phyloP scores from a whole-genome alignment of 2,113 vertebrate species.

The Larimichthys crocea region DNA sequence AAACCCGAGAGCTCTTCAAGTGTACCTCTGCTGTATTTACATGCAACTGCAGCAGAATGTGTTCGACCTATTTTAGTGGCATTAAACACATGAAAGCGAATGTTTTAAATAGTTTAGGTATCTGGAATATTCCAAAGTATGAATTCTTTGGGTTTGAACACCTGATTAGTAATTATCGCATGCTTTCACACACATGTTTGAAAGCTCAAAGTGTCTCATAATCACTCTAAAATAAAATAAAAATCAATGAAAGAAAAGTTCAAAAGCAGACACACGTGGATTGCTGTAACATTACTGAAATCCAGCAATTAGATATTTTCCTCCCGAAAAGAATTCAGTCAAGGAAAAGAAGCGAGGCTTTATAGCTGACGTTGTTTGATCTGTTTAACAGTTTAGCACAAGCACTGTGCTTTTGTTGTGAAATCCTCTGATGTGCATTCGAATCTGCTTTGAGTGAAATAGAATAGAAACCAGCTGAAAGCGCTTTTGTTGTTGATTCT shows the following conservation, averaged over 20 bases:
- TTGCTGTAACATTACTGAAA: conserved; percentile 23
- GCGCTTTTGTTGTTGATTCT: conserved; percentile 3
- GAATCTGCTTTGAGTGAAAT: background rate
- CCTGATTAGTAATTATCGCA: conserved; percentile 5
- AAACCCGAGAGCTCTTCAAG: background rate
- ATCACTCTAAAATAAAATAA: background rate
- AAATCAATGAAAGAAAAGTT: conserved; percentile 41
- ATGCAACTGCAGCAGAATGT: background rate
- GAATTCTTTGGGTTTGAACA: conserved; percentile 23
- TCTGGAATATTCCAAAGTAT: no score
- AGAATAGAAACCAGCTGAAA: background rate
- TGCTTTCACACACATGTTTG: conserved; percentile 4
- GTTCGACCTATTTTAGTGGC: background rate
- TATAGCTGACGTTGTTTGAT: conserved; percentile 4
- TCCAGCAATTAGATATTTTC: conserved; percentile 16
- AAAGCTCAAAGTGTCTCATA: conserved; percentile 51
- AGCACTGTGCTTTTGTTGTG: background rate
- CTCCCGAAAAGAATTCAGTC: conserved; percentile 8
- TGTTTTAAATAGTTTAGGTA: no score
- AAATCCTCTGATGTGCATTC: background rate
- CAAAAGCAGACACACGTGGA: conserved; percentile 31
- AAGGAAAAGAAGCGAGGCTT: background rate
- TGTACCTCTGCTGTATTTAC: conserved; percentile 6
- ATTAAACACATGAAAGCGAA: background rate
- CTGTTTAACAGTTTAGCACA: background rate